Conservation (phyloP, 1,140 invertebrate species). For the Brachionus sp. region DNA sequence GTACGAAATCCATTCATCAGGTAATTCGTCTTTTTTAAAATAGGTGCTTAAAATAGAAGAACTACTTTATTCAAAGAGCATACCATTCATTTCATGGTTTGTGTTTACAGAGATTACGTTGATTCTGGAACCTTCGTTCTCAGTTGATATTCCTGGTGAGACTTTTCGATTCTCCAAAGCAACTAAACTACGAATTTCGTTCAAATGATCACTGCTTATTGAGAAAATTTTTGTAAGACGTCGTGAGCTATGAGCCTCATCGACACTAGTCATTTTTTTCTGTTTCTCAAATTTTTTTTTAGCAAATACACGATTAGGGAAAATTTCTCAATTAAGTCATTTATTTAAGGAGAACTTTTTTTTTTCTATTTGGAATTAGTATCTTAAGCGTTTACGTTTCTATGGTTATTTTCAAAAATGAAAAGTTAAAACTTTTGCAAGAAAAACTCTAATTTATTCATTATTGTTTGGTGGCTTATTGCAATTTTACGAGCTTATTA, state of each 20-base stretch:
- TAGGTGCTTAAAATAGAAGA: background rate
- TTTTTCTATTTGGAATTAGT: background rate
- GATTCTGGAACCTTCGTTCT: background rate
- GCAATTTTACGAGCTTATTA: too few species aligned
- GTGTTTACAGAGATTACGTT: slow-evolving; percentile 6
- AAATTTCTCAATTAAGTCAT: slow-evolving; percentile 1
- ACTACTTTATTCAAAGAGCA: background rate
- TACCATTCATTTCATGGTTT: background rate
- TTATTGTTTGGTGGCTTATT: too few species aligned
- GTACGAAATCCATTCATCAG: background rate
- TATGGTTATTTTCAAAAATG: background rate
- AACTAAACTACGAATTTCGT: background rate
- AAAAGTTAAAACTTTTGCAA: background rate
- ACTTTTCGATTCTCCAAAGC: background rate
- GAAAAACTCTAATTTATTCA: too few species aligned
- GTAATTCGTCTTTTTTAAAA: background rate
- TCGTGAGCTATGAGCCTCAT: background rate
- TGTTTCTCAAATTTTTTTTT: background rate
- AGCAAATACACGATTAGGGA: background rate
- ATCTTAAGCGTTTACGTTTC: slow-evolving; percentile 12
- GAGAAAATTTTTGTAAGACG: background rate
- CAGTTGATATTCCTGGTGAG: background rate
- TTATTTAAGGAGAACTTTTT: background rate
- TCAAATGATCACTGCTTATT: background rate
- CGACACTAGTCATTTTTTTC: background rate